These are phyloP conservation scores for Nysson spinosus DNA, from an alignment of 2,888 invertebrate genomes.

Conservation along the genomic window DNA sequence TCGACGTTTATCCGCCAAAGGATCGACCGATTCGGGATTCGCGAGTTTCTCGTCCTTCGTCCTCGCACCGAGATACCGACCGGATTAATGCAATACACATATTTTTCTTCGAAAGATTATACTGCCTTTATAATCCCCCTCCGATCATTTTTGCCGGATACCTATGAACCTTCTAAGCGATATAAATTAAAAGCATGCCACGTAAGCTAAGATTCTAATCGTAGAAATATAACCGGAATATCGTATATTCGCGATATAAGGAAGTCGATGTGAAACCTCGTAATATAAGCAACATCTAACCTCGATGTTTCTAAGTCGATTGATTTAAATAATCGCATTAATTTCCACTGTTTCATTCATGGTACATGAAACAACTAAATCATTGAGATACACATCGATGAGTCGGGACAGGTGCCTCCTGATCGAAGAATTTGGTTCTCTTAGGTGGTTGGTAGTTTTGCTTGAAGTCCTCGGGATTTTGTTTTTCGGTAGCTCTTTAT, in stretches of 20 bases:
- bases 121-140: conserved; percentile 22
- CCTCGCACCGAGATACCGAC: conserved; percentile 9
- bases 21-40: conserved; percentile 60
- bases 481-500: conserved; percentile 4
- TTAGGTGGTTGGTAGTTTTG: conserved; percentile 22
- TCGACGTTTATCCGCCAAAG: conserved; percentile 55
- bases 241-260: neutral
- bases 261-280: neutral
- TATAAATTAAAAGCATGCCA: neutral
- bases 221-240: neutral
- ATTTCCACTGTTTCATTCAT: neutral
- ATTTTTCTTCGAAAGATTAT: conserved; percentile 11
- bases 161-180: too few relatives aligned
- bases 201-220: neutral
- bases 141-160: conserved; percentile 16
- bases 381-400: neutral
- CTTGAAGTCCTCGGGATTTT: conserved; percentile 6
- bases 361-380: conserved; percentile 43
- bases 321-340: neutral
- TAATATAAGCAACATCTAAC: neutral
- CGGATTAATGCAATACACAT: conserved; percentile 40
- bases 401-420: conserved; percentile 27
- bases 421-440: conserved; percentile 24
- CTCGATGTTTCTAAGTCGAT: neutral
- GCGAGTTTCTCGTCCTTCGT: conserved; percentile 16